Evolutionary conservation across 2,113 vertebrate genomes (phyloP), one percentile per base, ranked within the genome.

Genomic region (Trochalopteron elliotii): DNA sequence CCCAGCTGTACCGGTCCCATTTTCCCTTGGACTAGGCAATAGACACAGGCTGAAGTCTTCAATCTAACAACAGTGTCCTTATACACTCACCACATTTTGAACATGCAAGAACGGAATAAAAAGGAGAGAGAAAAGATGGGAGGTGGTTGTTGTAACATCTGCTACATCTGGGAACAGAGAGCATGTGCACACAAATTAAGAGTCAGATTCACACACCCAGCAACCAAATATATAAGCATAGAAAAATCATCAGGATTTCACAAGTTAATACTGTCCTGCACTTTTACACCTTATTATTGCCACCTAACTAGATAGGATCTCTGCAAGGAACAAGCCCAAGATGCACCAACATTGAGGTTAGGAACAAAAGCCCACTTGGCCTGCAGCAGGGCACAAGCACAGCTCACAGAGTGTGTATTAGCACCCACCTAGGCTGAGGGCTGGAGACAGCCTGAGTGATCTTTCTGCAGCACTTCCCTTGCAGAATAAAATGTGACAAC

Each of bases 271-370:
- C 19, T 44, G 44, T 44, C 44, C 40, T 40, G 40, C 40, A 13
- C 40, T 40, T 40, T 40, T 40, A 40, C 40, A 40, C 12, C 13
- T 40, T 40, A 40, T 40, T 40, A 40, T 40, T 40, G 40, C 40
- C 13, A 40, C 40, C 40, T 40, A 40, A 40, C 40, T 40, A 40
- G 40, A 40, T 40, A 11, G 40, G 40, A 40, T 40, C 40, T 40
- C 40, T 40, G 42, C 35, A 77, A 86, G 47, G 59, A 92, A 59
- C 39, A 61, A 60, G 47, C 21, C 82, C 60, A 47, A 65, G 40
- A 37, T 1, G 4, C 4, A 14, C 10, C 23, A 23, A 15, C 13
- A 2, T 0, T 9, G 35, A 40, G 31, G 33, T 11, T 20, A 52
- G 69, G 76, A 72, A 47, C 80, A 77, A 44, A 85, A 80, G 15